Conservation (phyloP, 1,140 invertebrate species). For the Stegodyphus mimosarum region DNA sequence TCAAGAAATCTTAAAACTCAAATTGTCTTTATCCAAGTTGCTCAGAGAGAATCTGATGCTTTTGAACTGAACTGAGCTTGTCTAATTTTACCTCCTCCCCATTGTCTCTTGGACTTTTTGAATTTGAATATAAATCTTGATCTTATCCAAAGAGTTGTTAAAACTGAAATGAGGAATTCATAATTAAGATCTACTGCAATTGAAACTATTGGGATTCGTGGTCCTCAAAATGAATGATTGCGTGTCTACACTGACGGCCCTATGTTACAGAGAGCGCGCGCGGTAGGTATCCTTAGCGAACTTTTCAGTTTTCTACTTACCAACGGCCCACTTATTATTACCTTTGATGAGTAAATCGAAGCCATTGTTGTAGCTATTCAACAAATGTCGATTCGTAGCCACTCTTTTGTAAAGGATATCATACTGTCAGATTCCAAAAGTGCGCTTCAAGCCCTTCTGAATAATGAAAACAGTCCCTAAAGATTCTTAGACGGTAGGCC, state of each 20-base stretch:
- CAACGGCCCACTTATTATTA: not conserved
- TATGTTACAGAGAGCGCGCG: not conserved
- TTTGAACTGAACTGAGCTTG: not conserved
- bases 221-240: not conserved
- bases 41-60: constrained; percentile 10
- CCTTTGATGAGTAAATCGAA: not conserved
- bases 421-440: not conserved
- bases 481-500: too few species aligned
- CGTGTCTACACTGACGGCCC: not conserved
- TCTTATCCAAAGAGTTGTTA: not conserved
- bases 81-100: not conserved
- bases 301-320: not conserved
- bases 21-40: not conserved
- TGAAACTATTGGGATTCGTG: not conserved
- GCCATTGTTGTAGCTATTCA: not conserved
- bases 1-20: constrained; percentile 15
- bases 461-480: too few species aligned
- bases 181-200: not conserved
- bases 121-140: not conserved
- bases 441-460: not conserved
- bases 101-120: too few species aligned
- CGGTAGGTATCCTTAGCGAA: not conserved
- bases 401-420: not conserved
- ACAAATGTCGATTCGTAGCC: not conserved
- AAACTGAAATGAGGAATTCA: not conserved